Evolutionary conservation across 1,140 invertebrate species (phyloP), one percentile per base, ranked within the genome.

Genomic region (Procambarus virginalis): DNA sequence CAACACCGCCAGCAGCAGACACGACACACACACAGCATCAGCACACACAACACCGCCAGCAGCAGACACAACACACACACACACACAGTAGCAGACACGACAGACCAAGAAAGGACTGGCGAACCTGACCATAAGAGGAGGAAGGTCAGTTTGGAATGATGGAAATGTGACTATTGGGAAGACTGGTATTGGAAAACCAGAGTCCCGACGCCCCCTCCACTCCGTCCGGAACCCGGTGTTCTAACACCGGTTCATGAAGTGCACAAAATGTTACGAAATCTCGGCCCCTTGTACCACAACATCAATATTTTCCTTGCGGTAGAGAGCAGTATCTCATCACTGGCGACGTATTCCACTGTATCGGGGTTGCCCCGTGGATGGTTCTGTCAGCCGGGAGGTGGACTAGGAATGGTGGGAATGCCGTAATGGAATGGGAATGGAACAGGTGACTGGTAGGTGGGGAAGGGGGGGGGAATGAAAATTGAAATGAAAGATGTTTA

Each of bases 91-190:
- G 9, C 51, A 55, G 20, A 64, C 60, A 64, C 60, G 17, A 0
- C 60, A 20, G 12, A 64, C 2, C 20, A 4, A 64, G 60, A 17
- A 20, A 20, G 60, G 60, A 48, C 64, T 58, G 45, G 12, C 9
- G 12, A 60, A 46, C 34, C 48, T 45, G 64, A 84, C 34, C 60
- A 45, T 70, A 84, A 51, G 60, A 12, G 64, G 64, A 17, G 60
- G 86, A 80, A 68, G 64, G 76, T 70, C 75, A 80, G 64, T 87
- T 77, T 55, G 84, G 84, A 78, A 86, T 86, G 84, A 60, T 76
- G 84, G 84, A 86, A 78, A 84, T 84, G 81, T 84, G 81, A 48
- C 60, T 70, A 70, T 84, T 84, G 81, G 6, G 46, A 46, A 84
- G 49, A 34, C 58, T 64, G 81, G 81, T 17, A 84, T 70, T 60